These are phyloP conservation scores for Vulpes ferrilata DNA, from an alignment of 2,113 vertebrate genomes.

Conservation along the genomic window DNA sequence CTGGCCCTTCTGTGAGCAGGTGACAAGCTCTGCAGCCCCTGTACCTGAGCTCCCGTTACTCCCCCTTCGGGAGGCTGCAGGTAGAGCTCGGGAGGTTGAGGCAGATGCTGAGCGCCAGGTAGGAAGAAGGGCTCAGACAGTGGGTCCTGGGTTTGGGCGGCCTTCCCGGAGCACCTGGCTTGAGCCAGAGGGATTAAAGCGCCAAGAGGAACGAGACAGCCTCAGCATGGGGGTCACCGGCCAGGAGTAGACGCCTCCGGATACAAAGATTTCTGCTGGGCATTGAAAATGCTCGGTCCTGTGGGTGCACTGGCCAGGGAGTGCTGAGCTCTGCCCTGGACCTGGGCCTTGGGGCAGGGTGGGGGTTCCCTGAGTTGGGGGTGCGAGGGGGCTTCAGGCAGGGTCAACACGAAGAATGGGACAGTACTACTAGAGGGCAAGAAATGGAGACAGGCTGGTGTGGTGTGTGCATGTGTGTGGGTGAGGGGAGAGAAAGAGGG, in stretches of 20 bases:
- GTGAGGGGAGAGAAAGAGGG: background rate
- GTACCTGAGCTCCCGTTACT: background rate
- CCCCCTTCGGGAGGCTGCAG: background rate
- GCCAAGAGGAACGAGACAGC: background rate
- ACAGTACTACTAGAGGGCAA: background rate
- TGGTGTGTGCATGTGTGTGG: background rate
- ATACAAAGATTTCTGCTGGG: background rate
- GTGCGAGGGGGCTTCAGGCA: background rate
- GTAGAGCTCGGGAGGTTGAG: background rate
- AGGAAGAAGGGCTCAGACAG: background rate
- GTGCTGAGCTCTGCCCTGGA: background rate
- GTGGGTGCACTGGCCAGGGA: background rate
- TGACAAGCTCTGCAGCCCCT: background rate
- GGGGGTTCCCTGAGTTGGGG: background rate
- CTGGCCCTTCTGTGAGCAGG: background rate
- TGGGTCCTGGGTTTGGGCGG: background rate
- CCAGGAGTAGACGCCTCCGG: accelerated
- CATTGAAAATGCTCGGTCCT: background rate
- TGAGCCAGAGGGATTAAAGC: background rate
- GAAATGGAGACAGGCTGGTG: background rate
- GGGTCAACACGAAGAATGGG: background rate
- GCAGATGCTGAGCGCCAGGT: background rate
- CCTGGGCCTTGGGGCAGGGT: background rate
- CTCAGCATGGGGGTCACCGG: accelerated
- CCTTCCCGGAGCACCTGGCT: background rate